Conservation (phyloP, 2,113 vertebrate species). For the Xiphophorus hellerii region DNA sequence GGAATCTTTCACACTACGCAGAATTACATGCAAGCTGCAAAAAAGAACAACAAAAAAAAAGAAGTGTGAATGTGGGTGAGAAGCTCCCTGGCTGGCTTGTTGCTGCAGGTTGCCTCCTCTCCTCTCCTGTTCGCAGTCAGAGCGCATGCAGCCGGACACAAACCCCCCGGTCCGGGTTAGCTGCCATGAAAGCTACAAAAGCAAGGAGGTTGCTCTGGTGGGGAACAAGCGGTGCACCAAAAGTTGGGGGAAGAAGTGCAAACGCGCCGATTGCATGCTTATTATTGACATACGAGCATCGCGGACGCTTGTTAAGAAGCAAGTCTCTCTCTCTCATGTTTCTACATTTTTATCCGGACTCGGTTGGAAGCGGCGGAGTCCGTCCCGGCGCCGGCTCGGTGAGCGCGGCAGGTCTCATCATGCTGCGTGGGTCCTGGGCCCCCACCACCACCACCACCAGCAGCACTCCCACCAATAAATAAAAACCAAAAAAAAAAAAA, state of each 20-base stretch:
- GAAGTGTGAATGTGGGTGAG: not conserved
- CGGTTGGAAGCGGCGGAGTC: not conserved
- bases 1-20: not conserved
- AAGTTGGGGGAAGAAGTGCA: not conserved
- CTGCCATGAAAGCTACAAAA: conserved; percentile 30
- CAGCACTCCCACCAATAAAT: not conserved
- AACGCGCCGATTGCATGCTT: not conserved
- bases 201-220: not conserved
- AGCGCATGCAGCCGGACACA: conserved; percentile 9
- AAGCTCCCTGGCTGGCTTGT: conserved; percentile 35
- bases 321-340: conserved; percentile 67
- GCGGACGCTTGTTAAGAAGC: conserved; percentile 58
- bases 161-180: not conserved
- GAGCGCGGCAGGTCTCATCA: not conserved
- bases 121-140: not conserved
- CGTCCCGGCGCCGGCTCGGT: conserved; percentile 24
- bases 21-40: not conserved
- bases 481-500: too few relatives aligned
- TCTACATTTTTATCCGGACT: conserved; percentile 44
- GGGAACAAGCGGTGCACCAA: not conserved
- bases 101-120: conserved; percentile 48
- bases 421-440: not conserved
- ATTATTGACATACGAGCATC: conserved; percentile 3
- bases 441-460: too few relatives aligned
- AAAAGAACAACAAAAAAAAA: not conserved